Evolutionary conservation across 2,888 invertebrate species (phyloP).

Genomic region (Fragum whitleyi): DNA sequence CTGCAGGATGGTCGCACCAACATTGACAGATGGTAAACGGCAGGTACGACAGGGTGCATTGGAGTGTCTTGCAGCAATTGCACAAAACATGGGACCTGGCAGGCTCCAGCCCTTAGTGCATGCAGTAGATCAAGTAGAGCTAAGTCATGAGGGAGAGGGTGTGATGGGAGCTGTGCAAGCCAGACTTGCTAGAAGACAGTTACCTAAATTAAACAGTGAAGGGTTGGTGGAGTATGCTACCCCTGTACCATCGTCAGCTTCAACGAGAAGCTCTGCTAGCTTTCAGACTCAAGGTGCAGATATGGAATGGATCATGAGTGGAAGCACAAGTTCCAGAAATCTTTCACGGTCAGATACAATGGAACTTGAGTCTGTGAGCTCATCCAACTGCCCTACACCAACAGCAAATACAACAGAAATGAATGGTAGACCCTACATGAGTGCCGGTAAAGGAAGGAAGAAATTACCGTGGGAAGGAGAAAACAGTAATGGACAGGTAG

Average conservation of each 20-base stretch:
- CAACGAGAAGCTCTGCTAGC: conserved; percentile 76
- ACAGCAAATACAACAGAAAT: conserved; percentile 72
- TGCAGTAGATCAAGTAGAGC: conserved; percentile 85
- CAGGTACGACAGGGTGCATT: conserved; percentile 92
- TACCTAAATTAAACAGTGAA: conserved; percentile 90
- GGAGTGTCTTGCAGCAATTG: conserved; percentile 92
- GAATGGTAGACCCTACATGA: conserved; percentile 77
- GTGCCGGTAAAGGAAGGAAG: conserved; percentile 81
- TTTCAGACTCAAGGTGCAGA: conserved; percentile 87
- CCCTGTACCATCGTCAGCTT: conserved; percentile 87
- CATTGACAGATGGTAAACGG: conserved; percentile 89
- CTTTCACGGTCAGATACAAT: conserved; percentile 75
- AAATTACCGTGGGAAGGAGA: conserved; percentile 84
- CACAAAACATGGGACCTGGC: conserved; percentile 89
- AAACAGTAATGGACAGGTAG: conserved; percentile 58
- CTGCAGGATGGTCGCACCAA: conserved; percentile 86
- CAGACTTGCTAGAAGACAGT: conserved; percentile 90
- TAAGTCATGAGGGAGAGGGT: conserved; percentile 84
- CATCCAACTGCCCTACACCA: conserved; percentile 75
- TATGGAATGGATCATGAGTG: conserved; percentile 91
- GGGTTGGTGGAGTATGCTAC: conserved; percentile 91
- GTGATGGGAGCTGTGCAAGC: conserved; percentile 90
- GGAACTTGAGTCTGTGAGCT: conserved; percentile 80
- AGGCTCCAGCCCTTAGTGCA: conserved; percentile 87
- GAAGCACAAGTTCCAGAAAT: conserved; percentile 73